Evolutionary conservation across 2,888 invertebrate species (phyloP).

Genomic region (Cosmia pyralina): DNA sequence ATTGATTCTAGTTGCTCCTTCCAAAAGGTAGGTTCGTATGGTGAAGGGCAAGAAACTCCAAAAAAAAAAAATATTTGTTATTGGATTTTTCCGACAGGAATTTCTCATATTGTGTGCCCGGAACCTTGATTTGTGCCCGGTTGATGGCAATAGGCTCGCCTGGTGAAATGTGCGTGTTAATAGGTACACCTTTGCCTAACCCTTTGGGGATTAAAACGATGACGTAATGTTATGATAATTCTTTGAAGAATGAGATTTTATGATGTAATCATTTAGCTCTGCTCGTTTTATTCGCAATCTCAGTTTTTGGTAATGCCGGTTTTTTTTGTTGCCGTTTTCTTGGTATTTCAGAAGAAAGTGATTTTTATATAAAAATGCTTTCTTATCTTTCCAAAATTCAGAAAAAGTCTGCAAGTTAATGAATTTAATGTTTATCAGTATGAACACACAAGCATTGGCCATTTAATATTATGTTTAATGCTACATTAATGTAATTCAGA

Average conservation of each 20-base stretch:
- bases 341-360: conserved; percentile 6
- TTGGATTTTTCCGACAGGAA: background rate
- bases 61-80: background rate
- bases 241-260: background rate
- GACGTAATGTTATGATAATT: background rate
- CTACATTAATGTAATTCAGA: conserved; percentile 58
- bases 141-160: background rate
- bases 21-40: too few species aligned
- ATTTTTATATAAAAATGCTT: conserved; percentile 14
- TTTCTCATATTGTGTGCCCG: background rate
- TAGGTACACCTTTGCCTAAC: background rate
- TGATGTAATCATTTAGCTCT: background rate
- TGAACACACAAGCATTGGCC: conserved; percentile 43
- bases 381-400: conserved; percentile 2
- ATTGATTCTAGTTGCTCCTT: too few species aligned
- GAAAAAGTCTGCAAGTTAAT: conserved; percentile 1
- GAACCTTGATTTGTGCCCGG: background rate
- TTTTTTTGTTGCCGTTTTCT: background rate
- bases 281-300: background rate
- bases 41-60: too few species aligned
- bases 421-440: conserved; percentile 35
- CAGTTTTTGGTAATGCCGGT: background rate
- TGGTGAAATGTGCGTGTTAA: background rate
- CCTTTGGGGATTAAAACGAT: background rate
- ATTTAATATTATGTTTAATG: conserved; percentile 49